phyloP scores from a whole-genome alignment of 2,888 invertebrate species.

The Sceliomorpha sp. region DNA sequence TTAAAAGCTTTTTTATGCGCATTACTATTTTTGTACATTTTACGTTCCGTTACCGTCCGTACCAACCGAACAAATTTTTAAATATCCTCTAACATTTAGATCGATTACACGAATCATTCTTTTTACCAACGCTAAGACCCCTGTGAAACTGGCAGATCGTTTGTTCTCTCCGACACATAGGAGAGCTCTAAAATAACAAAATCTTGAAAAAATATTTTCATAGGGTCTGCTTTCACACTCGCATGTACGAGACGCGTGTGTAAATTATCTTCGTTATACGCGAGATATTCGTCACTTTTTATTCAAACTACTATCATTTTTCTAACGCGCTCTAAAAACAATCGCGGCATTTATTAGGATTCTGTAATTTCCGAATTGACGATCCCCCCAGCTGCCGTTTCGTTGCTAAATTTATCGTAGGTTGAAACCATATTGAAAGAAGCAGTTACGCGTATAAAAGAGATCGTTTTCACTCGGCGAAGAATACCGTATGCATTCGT shows the following conservation, averaged over 20 bases:
- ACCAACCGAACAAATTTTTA: too few relatives aligned
- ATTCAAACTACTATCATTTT: slow-evolving; percentile 26
- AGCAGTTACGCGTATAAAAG: slow-evolving; percentile 10
- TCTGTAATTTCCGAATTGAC: neutral
- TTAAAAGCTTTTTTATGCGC: too few relatives aligned
- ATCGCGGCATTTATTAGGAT: slow-evolving; percentile 19
- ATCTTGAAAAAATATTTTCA: slow-evolving; percentile 57
- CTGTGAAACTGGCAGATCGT: slow-evolving; percentile 2
- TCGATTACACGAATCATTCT: slow-evolving; percentile 23
- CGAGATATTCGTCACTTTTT: slow-evolving; percentile 2
- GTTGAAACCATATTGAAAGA: neutral
- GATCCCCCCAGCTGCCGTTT: neutral
- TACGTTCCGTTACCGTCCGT: too few relatives aligned
- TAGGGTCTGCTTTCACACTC: slow-evolving; percentile 32
- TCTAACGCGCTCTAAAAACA: slow-evolving; percentile 19
- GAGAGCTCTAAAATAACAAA: slow-evolving; percentile 45
- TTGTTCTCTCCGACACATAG: neutral
- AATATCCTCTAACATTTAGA: too few relatives aligned
- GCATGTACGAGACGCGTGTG: slow-evolving; percentile 1
- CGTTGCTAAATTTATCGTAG: slow-evolving; percentile 2
- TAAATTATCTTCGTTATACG: slow-evolving; percentile 15
- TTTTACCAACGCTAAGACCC: neutral
- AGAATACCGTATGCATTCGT: neutral
- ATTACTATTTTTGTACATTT: too few relatives aligned
- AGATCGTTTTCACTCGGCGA: slow-evolving; percentile 12